phyloP scores from a whole-genome alignment of 2,888 invertebrate species.

The Torymus auratus region DNA sequence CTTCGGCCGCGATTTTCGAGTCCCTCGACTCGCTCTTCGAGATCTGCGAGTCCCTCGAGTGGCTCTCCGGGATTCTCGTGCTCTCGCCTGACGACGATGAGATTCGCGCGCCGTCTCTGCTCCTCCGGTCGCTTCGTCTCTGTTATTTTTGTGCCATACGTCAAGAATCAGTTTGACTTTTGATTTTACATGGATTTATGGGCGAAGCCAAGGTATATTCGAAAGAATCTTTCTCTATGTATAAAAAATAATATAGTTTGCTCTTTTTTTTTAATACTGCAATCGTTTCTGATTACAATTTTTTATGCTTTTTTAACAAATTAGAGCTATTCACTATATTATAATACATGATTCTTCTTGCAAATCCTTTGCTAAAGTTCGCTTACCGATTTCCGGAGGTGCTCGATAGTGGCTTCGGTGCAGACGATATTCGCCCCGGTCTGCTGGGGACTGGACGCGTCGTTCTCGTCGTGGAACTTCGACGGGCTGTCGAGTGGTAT shows the following conservation, averaged over 20 bases:
- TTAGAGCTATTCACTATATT: no score
- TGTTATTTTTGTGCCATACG: conserved; percentile 10
- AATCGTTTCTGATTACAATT: no score
- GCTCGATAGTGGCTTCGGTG: conserved; percentile 74
- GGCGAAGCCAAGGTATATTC: no score
- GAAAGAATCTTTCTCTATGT: no score
- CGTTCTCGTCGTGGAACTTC: conserved; percentile 70
- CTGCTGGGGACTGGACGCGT: conserved; percentile 64
- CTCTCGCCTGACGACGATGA: conserved; percentile 61
- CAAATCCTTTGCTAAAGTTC: no score
- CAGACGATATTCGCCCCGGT: conserved; percentile 66
- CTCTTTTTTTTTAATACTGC: no score
- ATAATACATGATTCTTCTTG: no score
- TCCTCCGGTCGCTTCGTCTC: conserved; percentile 52
- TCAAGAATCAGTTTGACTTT: no score
- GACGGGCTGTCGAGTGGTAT: conserved; percentile 72
- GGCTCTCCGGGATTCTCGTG: conserved; percentile 61
- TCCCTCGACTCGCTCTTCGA: conserved; percentile 68
- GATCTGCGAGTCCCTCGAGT: conserved; percentile 66
- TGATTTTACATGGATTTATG: no score
- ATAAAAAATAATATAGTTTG: no score
- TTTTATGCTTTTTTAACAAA: no score
- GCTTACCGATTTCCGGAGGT: conserved; percentile 60
- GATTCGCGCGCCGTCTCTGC: conserved; percentile 46
- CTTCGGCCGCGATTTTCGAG: conserved; percentile 61